Evolutionary conservation across 2,113 vertebrate genomes (phyloP).

Genomic region (Albula glossodonta): DNA sequence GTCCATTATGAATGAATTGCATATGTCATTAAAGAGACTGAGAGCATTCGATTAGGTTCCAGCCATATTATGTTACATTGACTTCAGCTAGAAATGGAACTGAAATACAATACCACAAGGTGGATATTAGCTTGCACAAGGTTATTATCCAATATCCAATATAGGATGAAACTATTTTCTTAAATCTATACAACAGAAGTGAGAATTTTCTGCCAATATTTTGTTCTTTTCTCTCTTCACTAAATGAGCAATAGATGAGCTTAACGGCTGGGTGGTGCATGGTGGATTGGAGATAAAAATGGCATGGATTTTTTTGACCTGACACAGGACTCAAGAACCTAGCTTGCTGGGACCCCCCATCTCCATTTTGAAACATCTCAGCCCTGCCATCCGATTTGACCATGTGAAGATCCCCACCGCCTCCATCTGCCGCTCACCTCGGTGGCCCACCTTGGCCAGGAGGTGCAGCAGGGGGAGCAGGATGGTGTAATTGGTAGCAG

Average conservation of each 20-base stretch:
- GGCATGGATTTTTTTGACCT: neutral
- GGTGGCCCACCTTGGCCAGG: slow-evolving; percentile 83
- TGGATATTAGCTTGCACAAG: neutral
- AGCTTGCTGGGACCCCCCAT: neutral
- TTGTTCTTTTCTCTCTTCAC: neutral
- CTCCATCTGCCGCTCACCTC: slow-evolving; percentile 71
- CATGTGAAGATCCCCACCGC: neutral
- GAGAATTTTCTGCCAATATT: too few species aligned
- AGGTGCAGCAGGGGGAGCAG: slow-evolving; percentile 81
- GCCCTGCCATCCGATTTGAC: neutral
- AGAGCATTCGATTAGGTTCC: too few species aligned
- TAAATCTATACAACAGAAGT: too few species aligned
- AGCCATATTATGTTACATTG: too few species aligned
- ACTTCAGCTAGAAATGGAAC: too few species aligned
- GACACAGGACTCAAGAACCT: neutral
- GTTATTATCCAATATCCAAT: too few species aligned
- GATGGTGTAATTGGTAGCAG: slow-evolving; percentile 63
- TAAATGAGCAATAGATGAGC: neutral
- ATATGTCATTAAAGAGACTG: too few species aligned
- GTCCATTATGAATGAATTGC: too few species aligned
- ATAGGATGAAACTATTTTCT: too few species aligned
- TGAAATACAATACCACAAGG: too few species aligned
- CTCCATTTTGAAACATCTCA: neutral
- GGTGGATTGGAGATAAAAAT: neutral
- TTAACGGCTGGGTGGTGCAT: neutral